Percentiles rank a stretch among this genome's conserved stretches.
Evolutionary conservation across 2,797 vertebrate species (phyloP).

Genomic region (Syndactyla subalaris): DNA sequence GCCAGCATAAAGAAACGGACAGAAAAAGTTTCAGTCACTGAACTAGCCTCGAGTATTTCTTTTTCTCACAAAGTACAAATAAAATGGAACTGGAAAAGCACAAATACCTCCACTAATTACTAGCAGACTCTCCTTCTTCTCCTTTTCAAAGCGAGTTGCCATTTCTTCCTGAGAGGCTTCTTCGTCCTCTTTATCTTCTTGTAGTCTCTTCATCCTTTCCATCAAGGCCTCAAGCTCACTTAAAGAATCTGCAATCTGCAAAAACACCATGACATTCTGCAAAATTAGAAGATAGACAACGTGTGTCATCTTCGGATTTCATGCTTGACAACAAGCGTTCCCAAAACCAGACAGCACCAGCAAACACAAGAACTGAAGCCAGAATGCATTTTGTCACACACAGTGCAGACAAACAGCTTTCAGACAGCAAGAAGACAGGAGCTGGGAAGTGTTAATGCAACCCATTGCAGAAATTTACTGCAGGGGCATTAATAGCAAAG

Average conservation of each 20-base stretch:
- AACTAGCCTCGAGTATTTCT: not conserved
- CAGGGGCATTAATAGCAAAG: not conserved
- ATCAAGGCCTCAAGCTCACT: conserved; percentile 85
- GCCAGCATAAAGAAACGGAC: not conserved
- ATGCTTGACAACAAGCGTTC: not conserved
- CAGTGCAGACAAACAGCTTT: not conserved
- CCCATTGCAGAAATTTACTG: not conserved
- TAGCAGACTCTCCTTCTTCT: conserved; percentile 85
- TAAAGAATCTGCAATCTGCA: conserved; percentile 81
- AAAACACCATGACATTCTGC: conserved; percentile 46
- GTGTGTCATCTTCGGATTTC: not conserved
- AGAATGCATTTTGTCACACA: not conserved
- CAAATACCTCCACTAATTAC: conserved; percentile 81
- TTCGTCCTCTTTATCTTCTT: conserved; percentile 82
- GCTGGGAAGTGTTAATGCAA: not conserved
- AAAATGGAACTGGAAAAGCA: not conserved
- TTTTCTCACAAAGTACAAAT: not conserved
- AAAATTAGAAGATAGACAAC: conserved; percentile 32
- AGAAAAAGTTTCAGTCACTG: not conserved
- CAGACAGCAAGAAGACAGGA: not conserved
- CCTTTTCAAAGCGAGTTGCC: conserved; percentile 85
- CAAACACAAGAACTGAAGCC: not conserved
- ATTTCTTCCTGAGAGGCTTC: conserved; percentile 85
- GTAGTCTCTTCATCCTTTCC: conserved; percentile 86
- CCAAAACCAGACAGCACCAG: not conserved